Evolutionary conservation across 1,140 invertebrate species (phyloP), one percentile per base, ranked within the genome.

Genomic region (Harpegnathos saltator): DNA sequence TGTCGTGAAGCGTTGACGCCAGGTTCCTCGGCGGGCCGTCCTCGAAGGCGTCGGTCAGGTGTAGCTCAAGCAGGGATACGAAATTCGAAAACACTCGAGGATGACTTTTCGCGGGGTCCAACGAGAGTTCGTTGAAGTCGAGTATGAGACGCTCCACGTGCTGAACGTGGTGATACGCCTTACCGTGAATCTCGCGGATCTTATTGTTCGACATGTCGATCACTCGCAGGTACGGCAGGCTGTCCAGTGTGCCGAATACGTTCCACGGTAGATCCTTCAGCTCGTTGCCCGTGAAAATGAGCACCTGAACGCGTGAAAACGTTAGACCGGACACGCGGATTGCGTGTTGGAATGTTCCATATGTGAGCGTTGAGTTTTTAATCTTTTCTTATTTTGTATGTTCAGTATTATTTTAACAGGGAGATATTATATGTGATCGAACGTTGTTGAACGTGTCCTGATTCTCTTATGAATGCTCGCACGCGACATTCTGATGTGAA

Each of bases 11-110:
- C 88, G 96, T 95, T 72, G 95, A 94, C 54, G 96, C 96, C 59
- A 97, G 90, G 69, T 95, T 95, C 26, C 94, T 95, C 33, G 95
- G 95, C 4, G 95, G 95, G 54, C 96, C 96, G 89, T 97, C 96
- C 72, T 96, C 96, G 90, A 98, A 98, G 1, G 97, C 97, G 89
- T 97, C 95, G 2, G 96, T 97, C 52, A 98, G 93, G 92, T 97
- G 97, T 1, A 98, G 92, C 85, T 97, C 96, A 71, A 95, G 90
- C 3, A 98, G 92, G 71, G 97, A 97, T 1, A 95, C 92, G 92
- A 98, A 97, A 92, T 97, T 97, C 1, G 97, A 97, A 90, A 98
- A 97, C 4, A 98, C 94, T 69, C 97, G 93, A 0, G 97, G 97
- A 94, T 97, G 97, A 80, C 96, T 96, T 1, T 94, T 93, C 61